Base-by-base conservation (phyloP, 2,888 invertebrate species). In the Acanthacorydalis orientalis region DNA sequence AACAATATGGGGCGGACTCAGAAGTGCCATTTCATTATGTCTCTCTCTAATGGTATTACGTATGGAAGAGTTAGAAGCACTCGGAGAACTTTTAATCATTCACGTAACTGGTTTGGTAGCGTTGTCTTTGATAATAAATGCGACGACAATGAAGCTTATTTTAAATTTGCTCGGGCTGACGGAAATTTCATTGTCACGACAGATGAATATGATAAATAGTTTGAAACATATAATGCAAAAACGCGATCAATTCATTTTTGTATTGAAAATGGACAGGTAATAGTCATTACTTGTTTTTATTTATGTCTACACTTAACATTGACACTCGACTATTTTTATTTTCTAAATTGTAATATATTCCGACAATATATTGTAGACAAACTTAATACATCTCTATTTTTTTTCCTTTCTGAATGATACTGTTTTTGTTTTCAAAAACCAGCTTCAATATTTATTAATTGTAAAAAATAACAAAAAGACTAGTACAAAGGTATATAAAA, bases 221-320 rank as follows among this genome's bases (percentile, higher is more conserved):
- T 69, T 74, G 9, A 69, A 68, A 51, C 62, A 71, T 1, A 59
- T 74, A 48, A 68, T 68, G 62, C 51, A 60, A 50, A 69, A 69
- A 1, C 60, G 72, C 16, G 69, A 69, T 43, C 61, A 72, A 2
- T 69, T 73, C 8, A 64, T 76, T 7, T 71, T 70, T 1, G 70
- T 74, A 65, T 60, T 76, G 43, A 75, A 75, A 57, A 74, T 74
- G 67, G 75, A 78, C 55, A 74, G 76, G 59, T 55, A 44, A 46
- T 15, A 23, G 6, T 23, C 6, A 23, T 23, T 23, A 23, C n/a
- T 23, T 23, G 23, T 2, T 6, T 37, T 33, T 31, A 14, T 11
- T 14, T 11, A 41, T 11, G 12, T 31, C 6, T n/a, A n/a, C n/a
- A n/a, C n/a, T n/a, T n/a, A n/a, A n/a, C n/a, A n/a, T n/a, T n/a